phyloP scores from a whole-genome alignment of 2,113 vertebrate species.

The Lipophrys pholis region DNA sequence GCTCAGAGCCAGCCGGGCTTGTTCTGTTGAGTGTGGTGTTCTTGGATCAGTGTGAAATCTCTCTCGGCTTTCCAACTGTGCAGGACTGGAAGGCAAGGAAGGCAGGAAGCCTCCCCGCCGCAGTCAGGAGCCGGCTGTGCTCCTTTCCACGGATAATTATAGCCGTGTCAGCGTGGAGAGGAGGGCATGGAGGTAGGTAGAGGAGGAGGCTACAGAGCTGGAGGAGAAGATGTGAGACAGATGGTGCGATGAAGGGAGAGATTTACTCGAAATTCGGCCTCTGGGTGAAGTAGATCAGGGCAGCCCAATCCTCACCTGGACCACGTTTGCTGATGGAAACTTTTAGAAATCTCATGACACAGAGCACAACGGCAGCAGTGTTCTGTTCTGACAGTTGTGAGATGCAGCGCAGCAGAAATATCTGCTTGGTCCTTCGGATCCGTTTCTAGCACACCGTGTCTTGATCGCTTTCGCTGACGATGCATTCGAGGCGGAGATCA shows the following conservation, averaged over 20 bases:
- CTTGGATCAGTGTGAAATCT: slow-evolving; percentile 47
- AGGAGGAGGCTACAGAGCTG: slow-evolving; percentile 3
- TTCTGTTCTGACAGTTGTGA: slow-evolving; percentile 12
- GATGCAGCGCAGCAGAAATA: slow-evolving; percentile 24
- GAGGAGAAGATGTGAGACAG: slow-evolving; percentile 32
- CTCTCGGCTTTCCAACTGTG: slow-evolving; percentile 39
- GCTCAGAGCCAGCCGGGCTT: slow-evolving; percentile 19
- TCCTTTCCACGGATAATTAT: slow-evolving; percentile 62
- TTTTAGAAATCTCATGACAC: slow-evolving; percentile 12
- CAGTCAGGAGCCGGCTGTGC: slow-evolving; percentile 49
- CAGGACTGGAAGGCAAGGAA: slow-evolving; percentile 23
- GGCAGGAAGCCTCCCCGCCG: slow-evolving; percentile 43
- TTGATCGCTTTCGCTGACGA: slow-evolving; percentile 61
- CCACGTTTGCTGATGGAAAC: background rate
- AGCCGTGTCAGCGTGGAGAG: slow-evolving; percentile 44
- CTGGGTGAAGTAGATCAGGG: background rate
- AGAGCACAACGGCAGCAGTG: slow-evolving; percentile 5
- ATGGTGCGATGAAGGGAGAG: slow-evolving; percentile 26
- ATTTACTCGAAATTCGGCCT: background rate
- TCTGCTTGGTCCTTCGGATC: slow-evolving; percentile 37
- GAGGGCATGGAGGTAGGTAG: slow-evolving; percentile 37
- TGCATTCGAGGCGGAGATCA: slow-evolving; percentile 46
- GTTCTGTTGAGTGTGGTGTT: slow-evolving; percentile 51
- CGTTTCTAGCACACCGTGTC: slow-evolving; percentile 36
- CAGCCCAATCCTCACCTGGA: background rate